Base-by-base conservation (phyloP, 2,797 vertebrate genomes). In the Falco biarmicus region DNA sequence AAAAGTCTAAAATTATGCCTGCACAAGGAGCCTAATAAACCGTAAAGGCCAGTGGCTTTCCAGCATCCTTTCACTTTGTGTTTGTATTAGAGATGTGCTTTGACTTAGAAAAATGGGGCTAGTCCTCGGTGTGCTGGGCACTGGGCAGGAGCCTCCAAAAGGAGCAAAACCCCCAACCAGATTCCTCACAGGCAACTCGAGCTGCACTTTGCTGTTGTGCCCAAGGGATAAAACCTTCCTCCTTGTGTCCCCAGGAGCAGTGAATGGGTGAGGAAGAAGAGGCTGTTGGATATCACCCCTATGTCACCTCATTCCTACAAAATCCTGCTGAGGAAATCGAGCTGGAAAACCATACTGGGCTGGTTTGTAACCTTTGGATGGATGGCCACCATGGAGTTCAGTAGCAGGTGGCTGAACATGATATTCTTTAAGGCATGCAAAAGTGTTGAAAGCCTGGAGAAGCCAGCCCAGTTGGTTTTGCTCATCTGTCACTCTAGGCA, bases 41-140 rank as follows among this genome's bases (percentile, higher is more conserved):
- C 96, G 71, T 88, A 96, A 95, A 96, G 87, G 89, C 89, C 93
- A 92, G 76, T 76, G 76, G 84, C 60, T 90, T 85, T 94, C 53
- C 81, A 90, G 93, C 51, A n/a, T 75, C 71, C 88, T 76, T 95
- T 90, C 77, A 31, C 63, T 94, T 86, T 61, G 68, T 32, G 71
- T 87, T 95, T 90, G 84, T 75, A 51, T 87, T 84, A 68, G 53
- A 68, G 84, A 89, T 74, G 68, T 64, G 81, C 90, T 80, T 6
- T 92, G 94, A 63, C 84, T 96, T 37, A 90, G 66, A 79, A 94
- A 68, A 92, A 39, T 3, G 29, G 45, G 57, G 60, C 63, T 51
- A 7, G 17, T 74, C 43, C 45, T 18, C 0, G 4, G 18, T 13
- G 28, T 41, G 41, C 5, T 19, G 3, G 26, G 66, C 24, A 9